Conservation (phyloP, 2,797 vertebrate genomes). For the Dendrocincla fuliginosa region DNA sequence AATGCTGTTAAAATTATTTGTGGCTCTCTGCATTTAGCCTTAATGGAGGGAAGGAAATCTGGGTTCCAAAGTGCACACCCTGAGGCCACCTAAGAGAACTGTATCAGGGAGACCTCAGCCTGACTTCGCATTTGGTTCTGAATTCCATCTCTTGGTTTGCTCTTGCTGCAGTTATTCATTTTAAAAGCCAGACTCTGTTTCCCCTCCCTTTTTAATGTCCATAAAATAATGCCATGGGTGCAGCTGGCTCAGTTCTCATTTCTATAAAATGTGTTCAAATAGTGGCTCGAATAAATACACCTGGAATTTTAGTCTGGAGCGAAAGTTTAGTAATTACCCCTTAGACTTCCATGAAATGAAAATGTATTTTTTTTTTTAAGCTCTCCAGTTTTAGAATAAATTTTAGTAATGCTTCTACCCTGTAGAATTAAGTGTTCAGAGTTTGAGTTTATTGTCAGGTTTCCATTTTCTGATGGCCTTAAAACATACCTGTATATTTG, state of each 20-base stretch:
- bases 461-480: conserved; percentile 47
- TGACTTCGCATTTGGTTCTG: not conserved
- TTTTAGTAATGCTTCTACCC: not conserved
- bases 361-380: not conserved
- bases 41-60: not conserved
- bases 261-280: not conserved
- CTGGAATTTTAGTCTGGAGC: not conserved
- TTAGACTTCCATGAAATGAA: not conserved
- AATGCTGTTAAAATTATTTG: not conserved
- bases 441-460: not conserved
- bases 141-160: no score
- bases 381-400: not conserved
- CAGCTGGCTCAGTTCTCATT: not conserved
- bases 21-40: not conserved
- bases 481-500: conserved; percentile 27
- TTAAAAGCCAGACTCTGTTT: not conserved
- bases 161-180: not conserved
- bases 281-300: not conserved
- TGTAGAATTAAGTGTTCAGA: not conserved
- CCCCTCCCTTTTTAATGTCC: not conserved
- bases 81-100: not conserved
- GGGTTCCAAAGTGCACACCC: not conserved
- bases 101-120: not conserved
- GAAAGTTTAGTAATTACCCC: not conserved
- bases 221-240: not conserved